Evolutionary conservation across 2,888 invertebrate species (phyloP).

Genomic region (Magallana nippona): DNA sequence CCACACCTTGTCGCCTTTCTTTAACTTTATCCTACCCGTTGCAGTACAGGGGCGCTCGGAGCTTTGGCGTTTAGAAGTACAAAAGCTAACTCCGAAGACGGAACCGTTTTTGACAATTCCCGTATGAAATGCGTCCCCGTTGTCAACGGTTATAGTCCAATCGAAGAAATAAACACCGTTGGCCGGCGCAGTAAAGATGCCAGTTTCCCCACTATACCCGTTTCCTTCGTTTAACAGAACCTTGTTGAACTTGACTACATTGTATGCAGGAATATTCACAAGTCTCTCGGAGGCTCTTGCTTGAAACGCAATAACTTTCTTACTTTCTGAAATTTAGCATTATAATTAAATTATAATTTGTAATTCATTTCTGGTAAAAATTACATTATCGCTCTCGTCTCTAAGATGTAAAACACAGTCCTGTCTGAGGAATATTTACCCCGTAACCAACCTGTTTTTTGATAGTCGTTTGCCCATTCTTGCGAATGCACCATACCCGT

Average conservation of each 20-base stretch:
- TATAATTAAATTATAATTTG: neutral
- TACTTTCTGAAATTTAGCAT: neutral
- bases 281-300: neutral
- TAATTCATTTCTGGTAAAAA: neutral
- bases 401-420: neutral
- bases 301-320: neutral
- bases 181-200: neutral
- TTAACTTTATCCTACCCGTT: neutral
- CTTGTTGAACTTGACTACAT: neutral
- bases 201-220: neutral
- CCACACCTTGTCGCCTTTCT: neutral
- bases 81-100: neutral
- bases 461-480: neutral
- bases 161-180: slow-evolving; percentile 2
- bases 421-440: neutral
- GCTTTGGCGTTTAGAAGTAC: neutral
- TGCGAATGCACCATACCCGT: neutral
- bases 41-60: neutral
- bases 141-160: neutral
- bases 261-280: neutral
- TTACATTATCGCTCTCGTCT: neutral
- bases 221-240: neutral
- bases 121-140: neutral
- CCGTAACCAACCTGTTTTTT: neutral
- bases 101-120: neutral